Evolutionary conservation across 2,113 vertebrate genomes (phyloP).

Genomic region (Tyrannus savana): DNA sequence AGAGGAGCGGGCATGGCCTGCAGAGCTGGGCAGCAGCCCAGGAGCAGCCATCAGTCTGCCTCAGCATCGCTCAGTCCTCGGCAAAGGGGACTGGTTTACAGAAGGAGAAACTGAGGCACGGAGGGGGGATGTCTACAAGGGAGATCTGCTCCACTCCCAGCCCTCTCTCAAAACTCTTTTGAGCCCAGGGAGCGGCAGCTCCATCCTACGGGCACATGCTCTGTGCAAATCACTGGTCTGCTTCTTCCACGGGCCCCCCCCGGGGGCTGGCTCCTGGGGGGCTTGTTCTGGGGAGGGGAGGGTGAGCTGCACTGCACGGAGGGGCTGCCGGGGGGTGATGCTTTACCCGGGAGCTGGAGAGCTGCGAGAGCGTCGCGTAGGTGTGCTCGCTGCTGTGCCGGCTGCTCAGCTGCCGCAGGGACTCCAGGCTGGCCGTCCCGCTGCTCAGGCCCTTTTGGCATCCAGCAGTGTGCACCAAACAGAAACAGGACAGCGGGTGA

Average conservation of each 20-base stretch:
- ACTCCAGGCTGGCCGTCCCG: conserved; percentile 72
- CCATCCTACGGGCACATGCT: neutral
- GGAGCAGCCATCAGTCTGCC: neutral
- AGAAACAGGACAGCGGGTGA: conserved; percentile 57
- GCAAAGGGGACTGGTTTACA: neutral
- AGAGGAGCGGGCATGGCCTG: neutral
- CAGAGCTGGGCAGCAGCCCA: neutral
- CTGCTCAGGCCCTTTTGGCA: conserved; percentile 54
- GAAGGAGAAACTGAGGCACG: neutral
- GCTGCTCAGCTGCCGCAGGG: conserved; percentile 69
- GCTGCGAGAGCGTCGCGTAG: conserved; percentile 74
- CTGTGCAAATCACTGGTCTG: neutral
- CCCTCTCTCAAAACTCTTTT: neutral
- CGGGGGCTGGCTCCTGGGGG: neutral
- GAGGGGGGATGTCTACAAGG: fast-evolving
- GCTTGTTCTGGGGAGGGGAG: neutral
- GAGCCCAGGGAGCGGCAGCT: neutral
- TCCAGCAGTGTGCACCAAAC: conserved; percentile 49
- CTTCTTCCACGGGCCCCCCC: neutral
- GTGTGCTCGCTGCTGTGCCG: conserved; percentile 62
- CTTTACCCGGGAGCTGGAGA: conserved; percentile 79
- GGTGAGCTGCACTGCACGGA: neutral
- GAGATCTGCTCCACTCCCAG: neutral
- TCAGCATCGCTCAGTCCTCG: neutral
- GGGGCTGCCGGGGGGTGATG: neutral